Percentiles rank a stretch among this genome's conserved stretches.
Conservation (phyloP, 2,797 vertebrate genomes). For the Pseudochaenichthys georgianus region DNA sequence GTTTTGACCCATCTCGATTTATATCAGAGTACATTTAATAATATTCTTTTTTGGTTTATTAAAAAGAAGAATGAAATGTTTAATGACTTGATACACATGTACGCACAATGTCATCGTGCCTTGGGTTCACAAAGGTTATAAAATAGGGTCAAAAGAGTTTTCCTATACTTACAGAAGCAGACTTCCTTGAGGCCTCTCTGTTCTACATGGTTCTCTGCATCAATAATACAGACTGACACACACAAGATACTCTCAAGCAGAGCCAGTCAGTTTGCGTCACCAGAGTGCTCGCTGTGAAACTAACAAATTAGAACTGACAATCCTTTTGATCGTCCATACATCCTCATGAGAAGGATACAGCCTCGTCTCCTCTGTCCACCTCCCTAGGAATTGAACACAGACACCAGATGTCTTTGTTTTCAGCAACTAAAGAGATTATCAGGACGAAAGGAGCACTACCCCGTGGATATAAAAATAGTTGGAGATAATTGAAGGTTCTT, state of each 20-base stretch:
- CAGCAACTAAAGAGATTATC: slow-evolving; percentile 31
- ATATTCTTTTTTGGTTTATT: not conserved
- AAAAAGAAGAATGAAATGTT: not conserved
- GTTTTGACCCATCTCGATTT: not conserved
- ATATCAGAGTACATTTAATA: not conserved
- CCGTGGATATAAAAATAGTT: slow-evolving; percentile 48
- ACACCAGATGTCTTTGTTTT: slow-evolving; percentile 58
- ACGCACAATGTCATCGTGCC: not conserved
- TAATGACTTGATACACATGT: not conserved
- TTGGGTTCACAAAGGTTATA: slow-evolving; percentile 29
- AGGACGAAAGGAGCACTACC: slow-evolving; percentile 44
- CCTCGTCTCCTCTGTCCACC: slow-evolving; percentile 18
- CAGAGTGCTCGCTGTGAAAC: slow-evolving; percentile 67
- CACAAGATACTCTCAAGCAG: slow-evolving; percentile 82
- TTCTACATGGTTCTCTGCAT: slow-evolving; percentile 73
- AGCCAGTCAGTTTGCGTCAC: slow-evolving; percentile 69
- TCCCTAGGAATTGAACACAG: slow-evolving; percentile 47
- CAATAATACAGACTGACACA: slow-evolving; percentile 78
- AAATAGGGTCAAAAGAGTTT: slow-evolving; percentile 30
- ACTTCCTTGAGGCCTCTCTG: slow-evolving; percentile 62
- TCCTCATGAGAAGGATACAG: slow-evolving; percentile 69
- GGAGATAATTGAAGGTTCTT: slow-evolving; percentile 57
- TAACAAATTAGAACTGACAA: slow-evolving; percentile 83
- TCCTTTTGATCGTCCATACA: slow-evolving; percentile 76
- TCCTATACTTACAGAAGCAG: slow-evolving; percentile 36